Base-by-base conservation (phyloP, 2,797 vertebrate genomes). In the Amblyopsis hoosieri region DNA sequence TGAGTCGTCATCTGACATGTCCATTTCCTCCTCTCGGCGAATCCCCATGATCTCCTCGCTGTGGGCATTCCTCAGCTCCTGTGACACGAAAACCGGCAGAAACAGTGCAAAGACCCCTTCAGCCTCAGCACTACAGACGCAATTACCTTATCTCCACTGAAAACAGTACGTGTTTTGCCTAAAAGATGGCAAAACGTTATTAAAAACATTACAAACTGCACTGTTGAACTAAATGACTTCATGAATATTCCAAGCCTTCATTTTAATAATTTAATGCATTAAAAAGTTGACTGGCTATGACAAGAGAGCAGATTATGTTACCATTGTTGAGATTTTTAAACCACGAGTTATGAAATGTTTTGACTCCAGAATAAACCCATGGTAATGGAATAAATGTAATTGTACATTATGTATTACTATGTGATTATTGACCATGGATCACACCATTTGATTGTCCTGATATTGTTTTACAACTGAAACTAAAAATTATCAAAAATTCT, bases 21-120 rank as follows among this genome's bases (percentile, higher is more conserved):
- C 97, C 97, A 98, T 99, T 79, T 98, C 97, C 80, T 99, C 97
- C 79, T 99, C 97, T 0, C 96, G 91, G 0, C 97, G 91, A 76
- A 97, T 97, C 58, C 96, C 96, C 96, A 98, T 97, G 72, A 99
- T 94, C 70, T 98, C 96, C 64, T 99, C 97, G 12, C 95, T 97
- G 80, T 99, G 96, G 66, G 96, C 97, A 3, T 95, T 96, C 71
- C 95, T 93, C 75, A 99, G 93, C 85, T 99, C 96, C 97, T 99
- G 89, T 60, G 93, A 91, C 48, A 76, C 31, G 58, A 76, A 62
- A 79, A 56, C 53, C 69, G 73, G 31, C 45, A 56, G 23, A 15
- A 75, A 75, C 19, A 61, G 51, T 46, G 48, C 42, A 47, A 49
- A 50, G 57, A 46, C 45, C 45, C 50, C 60, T 42, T 42, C 37